Conservation (phyloP, 2,113 vertebrate species). For the Cyanistes caeruleus region DNA sequence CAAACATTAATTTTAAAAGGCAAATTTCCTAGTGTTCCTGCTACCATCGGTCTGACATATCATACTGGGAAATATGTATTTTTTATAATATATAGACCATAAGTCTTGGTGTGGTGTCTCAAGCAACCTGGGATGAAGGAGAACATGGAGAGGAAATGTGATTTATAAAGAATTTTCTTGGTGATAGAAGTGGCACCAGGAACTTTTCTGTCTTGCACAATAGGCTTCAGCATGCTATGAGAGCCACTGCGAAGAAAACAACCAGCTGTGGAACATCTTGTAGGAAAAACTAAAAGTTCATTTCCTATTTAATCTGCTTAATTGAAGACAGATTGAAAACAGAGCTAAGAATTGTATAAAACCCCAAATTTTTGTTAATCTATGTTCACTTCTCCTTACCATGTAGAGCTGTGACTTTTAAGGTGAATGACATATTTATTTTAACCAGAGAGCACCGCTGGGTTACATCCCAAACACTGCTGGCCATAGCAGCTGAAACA, state of each 20-base stretch:
- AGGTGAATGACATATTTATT: neutral
- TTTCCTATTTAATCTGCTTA: neutral
- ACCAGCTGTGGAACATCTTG: neutral
- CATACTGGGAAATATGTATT: rapidly evolving
- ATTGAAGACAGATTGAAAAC: neutral
- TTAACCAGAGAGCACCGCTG: neutral
- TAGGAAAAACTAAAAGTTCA: neutral
- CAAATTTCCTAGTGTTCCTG: neutral
- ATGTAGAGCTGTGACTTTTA: neutral
- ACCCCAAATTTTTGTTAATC: neutral
- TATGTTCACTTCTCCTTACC: neutral
- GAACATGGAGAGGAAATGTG: rapidly evolving
- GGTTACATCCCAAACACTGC: neutral
- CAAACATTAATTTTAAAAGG: neutral
- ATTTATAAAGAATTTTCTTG: neutral
- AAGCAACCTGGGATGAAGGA: neutral
- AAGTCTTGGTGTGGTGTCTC: neutral
- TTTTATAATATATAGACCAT: neutral
- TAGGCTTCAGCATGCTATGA: neutral
- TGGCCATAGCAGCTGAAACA: neutral
- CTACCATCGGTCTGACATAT: neutral
- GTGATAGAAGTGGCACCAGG: neutral
- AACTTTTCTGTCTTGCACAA: neutral
- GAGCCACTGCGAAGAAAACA: neutral
- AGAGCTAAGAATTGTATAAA: neutral